Conservation (phyloP, 2,113 vertebrate genomes). For the Elgaria multicarinata region DNA sequence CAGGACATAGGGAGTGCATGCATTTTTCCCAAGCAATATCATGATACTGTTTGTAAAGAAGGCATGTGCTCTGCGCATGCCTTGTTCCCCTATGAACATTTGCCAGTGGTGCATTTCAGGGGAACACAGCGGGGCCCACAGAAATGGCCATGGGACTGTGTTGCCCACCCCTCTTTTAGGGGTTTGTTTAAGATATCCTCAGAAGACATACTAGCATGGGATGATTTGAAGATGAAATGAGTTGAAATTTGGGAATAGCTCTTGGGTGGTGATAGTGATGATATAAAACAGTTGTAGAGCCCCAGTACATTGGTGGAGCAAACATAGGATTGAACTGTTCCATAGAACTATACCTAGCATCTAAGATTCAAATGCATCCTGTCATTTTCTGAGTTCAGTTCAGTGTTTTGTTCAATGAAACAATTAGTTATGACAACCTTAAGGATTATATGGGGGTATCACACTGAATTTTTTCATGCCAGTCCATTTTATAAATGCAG, state of each 20-base stretch:
- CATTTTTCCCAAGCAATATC: no score
- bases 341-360: background rate
- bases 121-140: no score
- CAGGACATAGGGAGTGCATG: no score
- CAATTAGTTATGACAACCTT: background rate
- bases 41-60: no score
- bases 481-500: background rate
- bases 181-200: background rate
- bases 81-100: no score
- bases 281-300: background rate
- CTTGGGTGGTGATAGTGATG: background rate
- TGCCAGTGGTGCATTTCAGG: background rate
- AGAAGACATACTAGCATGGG: background rate
- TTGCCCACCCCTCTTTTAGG: background rate
- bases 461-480: background rate
- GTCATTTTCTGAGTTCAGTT: background rate
- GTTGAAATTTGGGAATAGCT: constrained; percentile 10
- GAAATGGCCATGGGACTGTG: no score
- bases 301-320: background rate
- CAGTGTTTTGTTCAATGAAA: background rate
- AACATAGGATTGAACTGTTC: background rate
- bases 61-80: no score
- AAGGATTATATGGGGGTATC: background rate
- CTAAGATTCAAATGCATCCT: background rate
- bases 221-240: background rate